A percentile compares a stretch with the other conserved stretches of the same genome.
phyloP scores from a whole-genome alignment of 2,797 vertebrate species.

The Spinus olivaceus region DNA sequence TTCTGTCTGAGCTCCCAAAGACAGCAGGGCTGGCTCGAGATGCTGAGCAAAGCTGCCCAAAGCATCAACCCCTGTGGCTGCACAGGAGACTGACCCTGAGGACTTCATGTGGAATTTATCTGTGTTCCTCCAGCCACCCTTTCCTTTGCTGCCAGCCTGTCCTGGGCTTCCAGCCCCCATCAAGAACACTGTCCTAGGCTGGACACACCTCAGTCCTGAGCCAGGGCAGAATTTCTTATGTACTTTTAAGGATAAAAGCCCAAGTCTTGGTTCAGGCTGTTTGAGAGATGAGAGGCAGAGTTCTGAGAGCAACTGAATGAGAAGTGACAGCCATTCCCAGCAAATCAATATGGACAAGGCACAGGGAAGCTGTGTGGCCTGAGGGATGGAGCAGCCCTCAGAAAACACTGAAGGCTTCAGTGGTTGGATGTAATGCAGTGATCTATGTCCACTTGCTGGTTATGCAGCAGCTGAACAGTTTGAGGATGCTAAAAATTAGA shows the following conservation, averaged over 20 bases:
- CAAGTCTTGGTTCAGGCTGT: background rate
- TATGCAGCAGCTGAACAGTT: background rate
- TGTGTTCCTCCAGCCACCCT: background rate
- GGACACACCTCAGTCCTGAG: background rate
- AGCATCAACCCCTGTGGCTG: background rate
- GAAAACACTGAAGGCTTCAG: background rate
- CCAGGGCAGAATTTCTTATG: background rate
- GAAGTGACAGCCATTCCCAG: background rate
- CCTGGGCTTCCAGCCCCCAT: background rate
- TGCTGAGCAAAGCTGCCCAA: background rate
- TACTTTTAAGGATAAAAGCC: background rate
- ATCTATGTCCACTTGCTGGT: background rate
- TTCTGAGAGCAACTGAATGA: background rate
- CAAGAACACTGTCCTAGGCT: background rate
- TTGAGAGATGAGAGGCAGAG: background rate
- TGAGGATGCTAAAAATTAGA: background rate
- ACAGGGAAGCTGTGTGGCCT: background rate
- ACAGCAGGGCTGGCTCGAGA: background rate
- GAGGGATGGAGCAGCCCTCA: background rate
- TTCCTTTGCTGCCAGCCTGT: background rate
- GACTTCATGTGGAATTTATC: background rate
- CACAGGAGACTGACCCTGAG: background rate
- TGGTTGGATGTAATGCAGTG: background rate
- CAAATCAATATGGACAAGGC: background rate
- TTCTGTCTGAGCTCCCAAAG: background rate